phyloP scores from a whole-genome alignment of 2,888 invertebrate genomes.

The Andrena flavipes region DNA sequence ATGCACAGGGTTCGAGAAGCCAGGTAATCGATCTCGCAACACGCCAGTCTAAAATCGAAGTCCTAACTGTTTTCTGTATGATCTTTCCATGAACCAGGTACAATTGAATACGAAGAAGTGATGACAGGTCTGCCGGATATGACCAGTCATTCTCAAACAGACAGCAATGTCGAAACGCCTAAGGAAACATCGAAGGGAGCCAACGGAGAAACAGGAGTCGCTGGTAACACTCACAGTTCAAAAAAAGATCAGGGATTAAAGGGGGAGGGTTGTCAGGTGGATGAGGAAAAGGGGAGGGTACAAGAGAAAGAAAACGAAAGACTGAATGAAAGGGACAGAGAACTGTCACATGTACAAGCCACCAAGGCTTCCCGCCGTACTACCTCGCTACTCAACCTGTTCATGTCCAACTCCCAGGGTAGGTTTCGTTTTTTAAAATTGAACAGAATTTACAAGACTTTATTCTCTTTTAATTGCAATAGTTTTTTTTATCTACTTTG shows the following conservation, averaged over 20 bases:
- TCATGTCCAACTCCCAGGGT: slow-evolving; percentile 98
- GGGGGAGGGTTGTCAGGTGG: slow-evolving; percentile 81
- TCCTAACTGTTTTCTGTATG: not conserved
- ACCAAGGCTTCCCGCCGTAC: slow-evolving; percentile 95
- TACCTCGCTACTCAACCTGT: slow-evolving; percentile 97
- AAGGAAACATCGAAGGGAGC: slow-evolving; percentile 82
- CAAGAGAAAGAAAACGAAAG: slow-evolving; percentile 78
- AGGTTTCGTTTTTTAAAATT: slow-evolving; percentile 83
- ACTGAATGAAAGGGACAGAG: slow-evolving; percentile 78
- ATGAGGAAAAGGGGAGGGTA: slow-evolving; percentile 78
- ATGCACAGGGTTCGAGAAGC: slow-evolving; percentile 96
- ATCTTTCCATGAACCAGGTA: slow-evolving; percentile 73
- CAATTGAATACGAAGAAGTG: slow-evolving; percentile 83
- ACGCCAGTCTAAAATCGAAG: not conserved
- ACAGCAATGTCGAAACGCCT: slow-evolving; percentile 71
- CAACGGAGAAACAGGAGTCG: slow-evolving; percentile 84
- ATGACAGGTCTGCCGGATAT: slow-evolving; percentile 81
- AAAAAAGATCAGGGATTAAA: slow-evolving; percentile 82
- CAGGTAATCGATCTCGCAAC: slow-evolving; percentile 87
- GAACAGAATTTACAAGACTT: slow-evolving; percentile 49
- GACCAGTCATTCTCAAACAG: slow-evolving; percentile 77
- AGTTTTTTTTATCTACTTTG: slow-evolving; percentile 61
- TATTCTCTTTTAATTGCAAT: slow-evolving; percentile 61
- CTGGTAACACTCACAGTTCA: slow-evolving; percentile 83
- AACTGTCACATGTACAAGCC: slow-evolving; percentile 76